Evolutionary conservation across 1,140 invertebrate species (phyloP).

Genomic region (Caenorhabditis inopinata): DNA sequence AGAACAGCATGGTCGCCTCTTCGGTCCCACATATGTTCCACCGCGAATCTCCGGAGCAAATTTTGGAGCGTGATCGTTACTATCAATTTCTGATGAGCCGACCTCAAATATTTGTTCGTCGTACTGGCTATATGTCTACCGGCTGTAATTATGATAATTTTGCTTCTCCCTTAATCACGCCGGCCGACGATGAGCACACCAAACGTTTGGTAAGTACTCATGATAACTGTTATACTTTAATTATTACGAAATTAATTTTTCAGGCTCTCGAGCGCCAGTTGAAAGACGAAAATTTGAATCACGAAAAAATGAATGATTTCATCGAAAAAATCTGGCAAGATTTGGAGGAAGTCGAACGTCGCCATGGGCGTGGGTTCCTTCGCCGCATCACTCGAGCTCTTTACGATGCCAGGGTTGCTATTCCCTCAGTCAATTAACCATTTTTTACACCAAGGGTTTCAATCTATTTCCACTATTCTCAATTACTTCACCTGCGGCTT

Average conservation of each 20-base stretch:
- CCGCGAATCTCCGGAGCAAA: background rate
- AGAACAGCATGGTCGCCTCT: background rate
- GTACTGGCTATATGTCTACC: background rate
- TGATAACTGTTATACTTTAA: too few relatives aligned
- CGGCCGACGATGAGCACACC: background rate
- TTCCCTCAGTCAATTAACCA: conserved; percentile 22
- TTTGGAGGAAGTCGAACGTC: background rate
- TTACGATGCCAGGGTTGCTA: background rate
- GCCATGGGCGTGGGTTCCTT: background rate
- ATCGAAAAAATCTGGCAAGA: background rate
- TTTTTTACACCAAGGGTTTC: background rate
- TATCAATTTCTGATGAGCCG: background rate
- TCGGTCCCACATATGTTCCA: background rate
- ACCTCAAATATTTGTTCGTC: background rate
- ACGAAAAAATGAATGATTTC: background rate
- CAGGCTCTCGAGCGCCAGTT: background rate
- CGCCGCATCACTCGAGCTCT: background rate
- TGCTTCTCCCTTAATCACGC: background rate
- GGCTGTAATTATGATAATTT: background rate
- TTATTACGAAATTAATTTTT: too few relatives aligned
- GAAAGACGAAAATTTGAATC: background rate
- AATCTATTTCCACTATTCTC: background rate
- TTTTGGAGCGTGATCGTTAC: background rate
- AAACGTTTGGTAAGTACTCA: background rate
- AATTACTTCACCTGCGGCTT: background rate